These are phyloP conservation scores for Chrysolina americana DNA, from an alignment of 2,888 invertebrate species.

Conservation along the genomic window DNA sequence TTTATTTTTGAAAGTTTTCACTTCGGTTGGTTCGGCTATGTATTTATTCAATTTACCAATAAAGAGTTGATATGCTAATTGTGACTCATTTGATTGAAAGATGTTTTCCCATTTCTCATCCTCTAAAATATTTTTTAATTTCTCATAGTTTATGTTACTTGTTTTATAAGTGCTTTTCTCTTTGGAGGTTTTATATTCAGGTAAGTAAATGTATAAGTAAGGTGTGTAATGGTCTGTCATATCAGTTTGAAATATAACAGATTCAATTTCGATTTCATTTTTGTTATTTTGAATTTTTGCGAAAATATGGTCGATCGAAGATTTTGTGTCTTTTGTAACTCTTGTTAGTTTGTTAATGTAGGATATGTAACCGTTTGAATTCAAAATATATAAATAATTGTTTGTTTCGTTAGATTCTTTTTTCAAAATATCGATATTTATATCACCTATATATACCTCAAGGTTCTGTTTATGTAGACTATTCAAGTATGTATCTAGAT, in stretches of 20 bases:
- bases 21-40: neutral
- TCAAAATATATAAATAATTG: slow-evolving; percentile 1
- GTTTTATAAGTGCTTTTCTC: neutral
- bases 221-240: too few species aligned
- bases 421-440: slow-evolving; percentile 16
- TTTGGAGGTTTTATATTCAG: neutral
- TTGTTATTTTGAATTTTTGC: slow-evolving; percentile 4
- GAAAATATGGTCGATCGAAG: slow-evolving; percentile 10
- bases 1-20: slow-evolving; percentile 1
- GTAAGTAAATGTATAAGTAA: neutral
- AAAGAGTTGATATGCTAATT: slow-evolving; percentile 4
- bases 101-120: neutral
- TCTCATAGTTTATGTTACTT: neutral
- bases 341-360: slow-evolving; percentile 10
- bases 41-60: slow-evolving; percentile 4
- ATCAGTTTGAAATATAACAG: neutral
- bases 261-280: too few species aligned
- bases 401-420: slow-evolving; percentile 10
- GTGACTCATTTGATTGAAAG: neutral
- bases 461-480: neutral
- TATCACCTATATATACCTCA: slow-evolving; percentile 12
- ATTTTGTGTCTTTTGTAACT: neutral
- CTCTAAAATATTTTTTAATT: neutral
- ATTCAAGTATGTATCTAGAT: slow-evolving; percentile 12
- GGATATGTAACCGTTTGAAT: neutral